These are phyloP conservation scores for Sebastes matsubarae DNA, from an alignment of 2,797 vertebrate species.

Conservation along the genomic window DNA sequence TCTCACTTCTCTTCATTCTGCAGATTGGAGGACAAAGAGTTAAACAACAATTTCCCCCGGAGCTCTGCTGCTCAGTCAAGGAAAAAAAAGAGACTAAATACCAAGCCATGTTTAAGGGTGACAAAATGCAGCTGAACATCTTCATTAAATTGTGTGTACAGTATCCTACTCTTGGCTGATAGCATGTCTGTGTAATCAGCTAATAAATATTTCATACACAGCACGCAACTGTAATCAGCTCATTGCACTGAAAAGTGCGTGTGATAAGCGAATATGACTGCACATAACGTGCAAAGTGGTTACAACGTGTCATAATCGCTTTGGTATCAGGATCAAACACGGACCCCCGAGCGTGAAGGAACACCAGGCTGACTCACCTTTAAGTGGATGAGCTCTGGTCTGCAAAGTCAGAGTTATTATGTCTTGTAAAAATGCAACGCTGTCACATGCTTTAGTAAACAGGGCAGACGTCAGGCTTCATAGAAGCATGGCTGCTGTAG, in stretches of 20 bases:
- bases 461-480: conserved; percentile 51
- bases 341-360: background rate
- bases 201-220: conserved; percentile 38
- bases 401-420: conserved; percentile 39
- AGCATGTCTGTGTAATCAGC: conserved; percentile 31
- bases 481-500: conserved; percentile 34
- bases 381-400: conserved; percentile 21
- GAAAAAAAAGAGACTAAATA: conserved; percentile 42
- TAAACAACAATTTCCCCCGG: conserved; percentile 19
- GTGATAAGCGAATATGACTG: conserved; percentile 17
- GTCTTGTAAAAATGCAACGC: conserved; percentile 41
- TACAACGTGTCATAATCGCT: conserved; percentile 13
- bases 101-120: conserved; percentile 17
- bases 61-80: conserved; percentile 38
- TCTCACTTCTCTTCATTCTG: conserved; percentile 13
- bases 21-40: conserved; percentile 28
- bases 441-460: conserved; percentile 60
- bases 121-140: conserved; percentile 32
- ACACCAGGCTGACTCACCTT: conserved; percentile 12
- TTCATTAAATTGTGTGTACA: conserved; percentile 4
- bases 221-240: conserved; percentile 18
- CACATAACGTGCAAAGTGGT: conserved; percentile 17
- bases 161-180: background rate
- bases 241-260: background rate
- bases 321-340: background rate